phyloP scores from a whole-genome alignment of 2,797 vertebrate genomes.

The Tolypeutes matacus region DNA sequence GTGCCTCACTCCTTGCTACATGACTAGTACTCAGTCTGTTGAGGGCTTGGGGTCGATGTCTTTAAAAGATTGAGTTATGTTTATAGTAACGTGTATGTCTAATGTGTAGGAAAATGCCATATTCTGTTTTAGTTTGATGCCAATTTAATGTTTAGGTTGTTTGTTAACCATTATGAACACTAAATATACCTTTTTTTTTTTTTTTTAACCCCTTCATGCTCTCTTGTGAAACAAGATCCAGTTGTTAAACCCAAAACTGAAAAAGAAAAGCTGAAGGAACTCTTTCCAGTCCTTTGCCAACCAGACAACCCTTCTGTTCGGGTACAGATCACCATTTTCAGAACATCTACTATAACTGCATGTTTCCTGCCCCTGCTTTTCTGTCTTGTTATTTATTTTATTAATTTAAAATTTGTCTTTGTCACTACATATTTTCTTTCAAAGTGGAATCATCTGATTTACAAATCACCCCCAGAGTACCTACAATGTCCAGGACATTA shows the following conservation, averaged over 20 bases:
- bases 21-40: neutral
- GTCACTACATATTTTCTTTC: constrained; percentile 5
- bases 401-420: constrained; percentile 31
- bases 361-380: neutral
- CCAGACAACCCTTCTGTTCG: constrained; percentile 92
- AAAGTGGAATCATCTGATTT: neutral
- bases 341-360: neutral
- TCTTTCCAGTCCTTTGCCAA: constrained; percentile 96
- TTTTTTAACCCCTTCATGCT: neutral
- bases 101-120: neutral
- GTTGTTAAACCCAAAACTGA: constrained; percentile 91
- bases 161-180: neutral
- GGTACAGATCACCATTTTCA: constrained; percentile 86
- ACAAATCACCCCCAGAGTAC: neutral
- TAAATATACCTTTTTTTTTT: neutral
- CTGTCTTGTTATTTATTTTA: neutral
- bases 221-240: constrained; percentile 84
- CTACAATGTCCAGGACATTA: neutral
- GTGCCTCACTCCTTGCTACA: fast-evolving
- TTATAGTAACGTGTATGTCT: neutral
- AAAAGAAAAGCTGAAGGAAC: constrained; percentile 94
- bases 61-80: neutral
- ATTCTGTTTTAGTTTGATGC: constrained; percentile 20
- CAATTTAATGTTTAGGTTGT: constrained; percentile 22
- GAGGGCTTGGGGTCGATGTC: neutral